Evolutionary conservation across 2,888 invertebrate species (phyloP).

Genomic region (Allolobophora icterica): DNA sequence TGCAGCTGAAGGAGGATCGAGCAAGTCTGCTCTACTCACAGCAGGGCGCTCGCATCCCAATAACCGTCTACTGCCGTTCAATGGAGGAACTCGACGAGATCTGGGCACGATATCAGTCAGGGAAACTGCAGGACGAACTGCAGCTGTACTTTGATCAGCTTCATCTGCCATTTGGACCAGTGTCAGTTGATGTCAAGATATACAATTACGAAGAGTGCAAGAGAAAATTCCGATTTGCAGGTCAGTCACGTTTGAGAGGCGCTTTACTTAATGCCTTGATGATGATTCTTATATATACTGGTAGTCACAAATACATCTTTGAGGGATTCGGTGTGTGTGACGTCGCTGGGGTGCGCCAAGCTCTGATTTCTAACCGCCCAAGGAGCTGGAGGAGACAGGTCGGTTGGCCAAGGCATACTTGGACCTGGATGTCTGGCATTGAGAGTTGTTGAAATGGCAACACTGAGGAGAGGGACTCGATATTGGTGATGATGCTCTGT

Average conservation of each 20-base stretch:
- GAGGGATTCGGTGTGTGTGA: no score
- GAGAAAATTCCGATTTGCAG: conserved; percentile 20
- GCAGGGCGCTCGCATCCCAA: not conserved
- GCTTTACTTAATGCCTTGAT: not conserved
- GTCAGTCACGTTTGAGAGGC: not conserved
- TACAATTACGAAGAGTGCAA: conserved; percentile 25
- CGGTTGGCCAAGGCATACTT: no score
- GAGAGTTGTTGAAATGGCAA: no score
- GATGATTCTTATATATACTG: no score
- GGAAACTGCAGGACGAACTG: not conserved
- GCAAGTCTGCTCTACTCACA: not conserved
- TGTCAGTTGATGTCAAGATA: not conserved
- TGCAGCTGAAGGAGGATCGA: conserved; percentile 18
- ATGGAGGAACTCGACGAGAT: conserved; percentile 21
- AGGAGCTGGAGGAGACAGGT: no score
- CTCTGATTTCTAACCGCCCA: no score
- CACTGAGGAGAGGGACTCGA: no score
- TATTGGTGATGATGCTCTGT: no score
- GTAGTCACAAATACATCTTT: no score
- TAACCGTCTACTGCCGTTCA: not conserved
- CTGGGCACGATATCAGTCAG: not conserved
- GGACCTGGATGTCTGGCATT: no score
- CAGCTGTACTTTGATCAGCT: not conserved
- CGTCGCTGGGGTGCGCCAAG: no score
- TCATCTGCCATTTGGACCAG: not conserved